Evolutionary conservation across 2,797 vertebrate genomes (phyloP).

Genomic region (Pitangus sulphuratus): DNA sequence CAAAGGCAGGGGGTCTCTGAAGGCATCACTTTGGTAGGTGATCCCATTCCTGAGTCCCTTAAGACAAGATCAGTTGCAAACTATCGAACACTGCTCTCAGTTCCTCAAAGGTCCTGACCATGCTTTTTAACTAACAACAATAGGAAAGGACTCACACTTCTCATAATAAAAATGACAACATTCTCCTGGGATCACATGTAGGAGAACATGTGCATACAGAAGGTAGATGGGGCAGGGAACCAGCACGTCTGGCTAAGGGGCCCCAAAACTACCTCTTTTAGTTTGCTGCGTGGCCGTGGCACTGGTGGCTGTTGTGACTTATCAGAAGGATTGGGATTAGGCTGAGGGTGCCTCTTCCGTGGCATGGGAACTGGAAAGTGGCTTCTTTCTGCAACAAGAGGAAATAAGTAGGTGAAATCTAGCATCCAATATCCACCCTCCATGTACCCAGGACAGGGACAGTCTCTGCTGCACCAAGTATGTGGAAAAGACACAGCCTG

Average conservation of each 20-base stretch:
- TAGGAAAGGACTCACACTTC: not conserved
- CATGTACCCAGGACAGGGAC: not conserved
- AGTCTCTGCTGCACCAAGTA: not conserved
- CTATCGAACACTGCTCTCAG: not conserved
- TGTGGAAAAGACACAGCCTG: not conserved
- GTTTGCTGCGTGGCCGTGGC: conserved; percentile 78
- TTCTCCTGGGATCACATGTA: not conserved
- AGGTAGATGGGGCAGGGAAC: not conserved
- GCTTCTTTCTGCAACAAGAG: not conserved
- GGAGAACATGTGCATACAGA: not conserved
- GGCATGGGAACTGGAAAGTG: conserved; percentile 73
- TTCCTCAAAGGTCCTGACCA: not conserved
- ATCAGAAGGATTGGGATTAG: not conserved
- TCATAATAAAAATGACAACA: not conserved
- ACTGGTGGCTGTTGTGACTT: conserved; percentile 57
- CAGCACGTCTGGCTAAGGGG: not conserved
- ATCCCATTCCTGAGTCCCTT: not conserved
- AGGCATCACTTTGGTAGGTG: not conserved
- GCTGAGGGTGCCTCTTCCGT: conserved; percentile 61
- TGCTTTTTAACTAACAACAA: not conserved
- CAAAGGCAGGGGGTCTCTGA: not conserved
- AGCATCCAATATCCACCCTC: not conserved
- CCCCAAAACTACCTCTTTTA: conserved; percentile 67
- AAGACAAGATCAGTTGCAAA: not conserved
- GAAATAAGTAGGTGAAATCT: not conserved